Evolutionary conservation across 2,797 vertebrate genomes (phyloP), one percentile per base, ranked within the genome.

Genomic region (Apogon talboti): DNA sequence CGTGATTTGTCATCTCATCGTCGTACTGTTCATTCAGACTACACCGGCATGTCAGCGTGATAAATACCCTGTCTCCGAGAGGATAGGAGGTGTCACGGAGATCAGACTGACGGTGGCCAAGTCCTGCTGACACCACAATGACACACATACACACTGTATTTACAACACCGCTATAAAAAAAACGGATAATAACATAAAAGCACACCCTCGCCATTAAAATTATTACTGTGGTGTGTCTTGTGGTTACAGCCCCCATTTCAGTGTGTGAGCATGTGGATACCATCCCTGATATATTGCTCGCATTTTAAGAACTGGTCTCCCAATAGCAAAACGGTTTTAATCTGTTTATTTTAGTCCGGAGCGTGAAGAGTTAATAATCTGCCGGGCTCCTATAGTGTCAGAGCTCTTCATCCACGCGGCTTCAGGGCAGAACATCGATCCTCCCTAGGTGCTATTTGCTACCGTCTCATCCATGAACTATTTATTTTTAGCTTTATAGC

Each of bases 401-500:
- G 58, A 67, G 66, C 50, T 65, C 85, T 89, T 86, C 69, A 85
- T 89, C 76, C 73, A 19, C 61, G 35, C 21, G n/a, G 58, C 65
- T 83, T 65, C 65, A 61, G 62, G 46, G n/a, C 65, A 78, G 58
- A 75, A 78, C 89, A 90, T 88, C 12, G 85, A 91, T 91, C 91
- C 76, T 84, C 72, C 64, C 75, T 58, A 14, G 63, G 63, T 73
- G 75, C 76, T 60, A 73, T 88, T 91, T 85, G 80, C 79, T 50
- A 75, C 33, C 33, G 30, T 62, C 76, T 88, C 81, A 79, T 83
- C 81, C 71, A 73, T 74, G 63, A 87, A 84, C 75, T 83, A 66
- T 87, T 91, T 92, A 90, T 90, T 91, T 92, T 89, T 91, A 91
- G 83, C 70, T 82, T 83, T 62, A 86, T 24, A 57, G 79, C 74